A percentile compares a stretch with the other conserved stretches of the same genome.
phyloP scores from a whole-genome alignment of 1,140 invertebrate genomes.

The Drosophila pectinifera region DNA sequence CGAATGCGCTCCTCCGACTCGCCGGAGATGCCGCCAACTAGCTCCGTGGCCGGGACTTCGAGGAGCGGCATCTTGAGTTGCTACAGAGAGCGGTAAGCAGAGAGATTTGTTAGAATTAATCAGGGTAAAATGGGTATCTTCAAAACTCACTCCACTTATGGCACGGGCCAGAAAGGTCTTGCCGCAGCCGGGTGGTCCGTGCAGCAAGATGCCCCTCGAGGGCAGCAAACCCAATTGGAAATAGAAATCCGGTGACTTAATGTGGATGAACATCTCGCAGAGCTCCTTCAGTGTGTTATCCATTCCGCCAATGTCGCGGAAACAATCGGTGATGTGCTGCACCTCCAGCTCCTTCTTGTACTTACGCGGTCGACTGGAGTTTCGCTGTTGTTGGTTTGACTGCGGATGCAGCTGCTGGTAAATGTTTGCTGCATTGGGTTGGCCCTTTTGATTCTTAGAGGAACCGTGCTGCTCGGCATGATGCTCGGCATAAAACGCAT shows the following conservation, averaged over 20 bases:
- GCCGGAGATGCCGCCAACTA: constrained; percentile 97
- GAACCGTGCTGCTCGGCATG: neutral
- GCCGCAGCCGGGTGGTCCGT: constrained; percentile 68
- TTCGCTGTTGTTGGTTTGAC: neutral
- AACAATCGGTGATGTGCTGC: constrained; percentile 74
- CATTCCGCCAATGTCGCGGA: constrained; percentile 91
- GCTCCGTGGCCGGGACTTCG: constrained; percentile 94
- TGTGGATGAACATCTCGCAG: constrained; percentile 92
- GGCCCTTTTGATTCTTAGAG: constrained; percentile 31
- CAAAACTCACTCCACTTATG: constrained; percentile 92
- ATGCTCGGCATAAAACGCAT: neutral
- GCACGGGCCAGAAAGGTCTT: constrained; percentile 92
- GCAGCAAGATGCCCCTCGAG: constrained; percentile 91
- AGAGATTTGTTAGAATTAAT: neutral
- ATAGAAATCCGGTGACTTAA: constrained; percentile 94
- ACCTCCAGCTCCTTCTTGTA: constrained; percentile 84
- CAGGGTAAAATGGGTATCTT: no score
- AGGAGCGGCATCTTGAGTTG: constrained; percentile 91
- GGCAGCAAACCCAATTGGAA: constrained; percentile 90
- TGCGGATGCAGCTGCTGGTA: constrained; percentile 18
- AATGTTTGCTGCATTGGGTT: constrained; percentile 4
- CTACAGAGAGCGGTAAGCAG: constrained; percentile 65
- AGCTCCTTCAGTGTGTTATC: constrained; percentile 91
- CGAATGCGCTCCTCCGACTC: constrained; percentile 97
- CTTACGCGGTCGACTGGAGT: constrained; percentile 29